phyloP scores from a whole-genome alignment of 2,888 invertebrate species.

The Eledone cirrhosa region DNA sequence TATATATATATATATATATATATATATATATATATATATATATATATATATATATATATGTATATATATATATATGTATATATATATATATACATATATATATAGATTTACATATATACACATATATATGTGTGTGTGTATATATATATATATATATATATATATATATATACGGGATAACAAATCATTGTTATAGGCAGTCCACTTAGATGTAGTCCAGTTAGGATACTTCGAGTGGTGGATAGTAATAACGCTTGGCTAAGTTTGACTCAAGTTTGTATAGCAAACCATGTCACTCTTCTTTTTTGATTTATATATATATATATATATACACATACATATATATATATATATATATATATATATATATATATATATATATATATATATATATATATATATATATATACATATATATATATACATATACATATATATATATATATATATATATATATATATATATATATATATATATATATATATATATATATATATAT shows the following conservation, averaged over 20 bases:
- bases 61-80: not conserved
- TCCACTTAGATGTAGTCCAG: too few relatives aligned
- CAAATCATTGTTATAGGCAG: too few relatives aligned
- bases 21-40: not conserved
- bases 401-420: not conserved
- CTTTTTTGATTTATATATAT: too few relatives aligned
- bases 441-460: not conserved
- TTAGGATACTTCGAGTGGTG: too few relatives aligned
- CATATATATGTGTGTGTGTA: constrained; percentile 6
- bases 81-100: constrained; percentile 6
- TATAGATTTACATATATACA: not conserved
- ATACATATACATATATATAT: not conserved
- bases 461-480: not conserved
- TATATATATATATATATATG: not conserved
- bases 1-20: not conserved
- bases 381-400: not conserved
- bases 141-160: not conserved
- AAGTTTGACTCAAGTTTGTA: too few relatives aligned
- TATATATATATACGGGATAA: not conserved
- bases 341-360: not conserved
- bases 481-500: not conserved
- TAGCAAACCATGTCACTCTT: too few relatives aligned
- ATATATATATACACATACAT: not conserved
- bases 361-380: not conserved
- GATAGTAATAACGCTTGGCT: too few relatives aligned